Base-by-base conservation (phyloP, 2,797 vertebrate species). In the Gallinago solitaria region DNA sequence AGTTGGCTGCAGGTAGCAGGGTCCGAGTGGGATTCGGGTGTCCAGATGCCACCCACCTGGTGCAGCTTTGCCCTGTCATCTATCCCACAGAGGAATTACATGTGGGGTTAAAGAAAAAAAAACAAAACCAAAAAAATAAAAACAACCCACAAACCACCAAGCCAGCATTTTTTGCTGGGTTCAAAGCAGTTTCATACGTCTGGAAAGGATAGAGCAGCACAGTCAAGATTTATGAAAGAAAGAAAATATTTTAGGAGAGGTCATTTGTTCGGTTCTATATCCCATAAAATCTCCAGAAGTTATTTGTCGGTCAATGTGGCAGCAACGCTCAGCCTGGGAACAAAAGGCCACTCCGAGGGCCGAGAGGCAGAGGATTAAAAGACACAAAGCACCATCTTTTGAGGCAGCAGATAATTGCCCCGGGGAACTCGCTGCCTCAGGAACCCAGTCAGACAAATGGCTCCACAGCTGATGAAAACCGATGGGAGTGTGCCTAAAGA, bases 1-100 rank as follows among this genome's bases (percentile, higher is more conserved):
- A 9, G 21, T 21, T 41, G 59, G 59, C 35, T 51, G 63, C 45
- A 50, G 57, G 28, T 6, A 35, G 47, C 74, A 33, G 43, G 14
- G 54, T 54, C 50, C 1, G 0, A 11, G 32, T 1, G 27, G 35
- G 43, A 54, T 21, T 4, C 0, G 6, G 15, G 12, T 35, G 18
- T 43, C 27, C 65, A 41, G 45, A 8, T 24, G 6, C 57, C 30
- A 2, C 3, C 25, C 25, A 23, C 13, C 11, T 16, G 25, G 11
- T 2, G 16, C 41, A 32, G 41, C 30, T 30, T 59, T n/a, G 13
- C n/a, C 21, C 25, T 64, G 25, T 15, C 6, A 0, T 16, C 59
- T 47, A 84, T 37, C 23, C 59, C 56, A 17, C 39, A 9, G 6
- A 30, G 50, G 65, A 32, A 75, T 71, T 50, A 3, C 19, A 19